phyloP scores from a whole-genome alignment of 2,888 invertebrate species.

The Tribolium freemani region DNA sequence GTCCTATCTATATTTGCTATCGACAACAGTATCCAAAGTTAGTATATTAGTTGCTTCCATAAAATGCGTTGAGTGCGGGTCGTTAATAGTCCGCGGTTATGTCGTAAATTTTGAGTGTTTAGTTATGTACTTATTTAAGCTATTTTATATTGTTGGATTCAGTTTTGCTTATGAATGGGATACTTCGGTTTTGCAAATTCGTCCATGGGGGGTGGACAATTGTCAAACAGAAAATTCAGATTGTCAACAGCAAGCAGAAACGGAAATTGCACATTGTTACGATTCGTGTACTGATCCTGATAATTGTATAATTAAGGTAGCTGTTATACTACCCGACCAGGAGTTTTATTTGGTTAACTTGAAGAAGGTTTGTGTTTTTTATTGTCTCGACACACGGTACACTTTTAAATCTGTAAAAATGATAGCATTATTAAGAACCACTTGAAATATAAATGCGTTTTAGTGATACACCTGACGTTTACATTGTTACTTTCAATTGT shows the following conservation, averaged over 20 bases:
- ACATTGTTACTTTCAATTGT: too few species aligned
- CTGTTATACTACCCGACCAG: constrained; percentile 76
- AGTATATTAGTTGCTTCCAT: constrained; percentile 57
- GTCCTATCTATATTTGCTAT: constrained; percentile 64
- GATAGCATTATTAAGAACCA: not conserved
- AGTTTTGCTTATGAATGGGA: constrained; percentile 39
- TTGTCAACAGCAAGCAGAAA: not conserved
- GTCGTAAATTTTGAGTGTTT: constrained; percentile 20
- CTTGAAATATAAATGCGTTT: not conserved
- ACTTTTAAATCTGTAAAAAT: not conserved
- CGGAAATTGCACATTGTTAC: not conserved
- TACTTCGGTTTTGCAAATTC: constrained; percentile 49
- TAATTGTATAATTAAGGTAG: constrained; percentile 75
- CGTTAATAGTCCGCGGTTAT: constrained; percentile 28
- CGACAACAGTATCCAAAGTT: constrained; percentile 52
- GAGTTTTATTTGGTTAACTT: constrained; percentile 71
- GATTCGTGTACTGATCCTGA: constrained; percentile 63
- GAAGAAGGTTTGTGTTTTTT: constrained; percentile 62
- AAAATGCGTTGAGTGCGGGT: constrained; percentile 55
- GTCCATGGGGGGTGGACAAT: constrained; percentile 49
- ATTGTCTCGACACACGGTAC: not conserved
- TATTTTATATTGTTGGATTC: constrained; percentile 29
- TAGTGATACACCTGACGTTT: not conserved
- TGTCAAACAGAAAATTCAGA: constrained; percentile 6
- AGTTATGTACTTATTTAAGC: constrained; percentile 36